Conservation (phyloP, 2,888 invertebrate species). For the Chaitophorus viminalis region DNA sequence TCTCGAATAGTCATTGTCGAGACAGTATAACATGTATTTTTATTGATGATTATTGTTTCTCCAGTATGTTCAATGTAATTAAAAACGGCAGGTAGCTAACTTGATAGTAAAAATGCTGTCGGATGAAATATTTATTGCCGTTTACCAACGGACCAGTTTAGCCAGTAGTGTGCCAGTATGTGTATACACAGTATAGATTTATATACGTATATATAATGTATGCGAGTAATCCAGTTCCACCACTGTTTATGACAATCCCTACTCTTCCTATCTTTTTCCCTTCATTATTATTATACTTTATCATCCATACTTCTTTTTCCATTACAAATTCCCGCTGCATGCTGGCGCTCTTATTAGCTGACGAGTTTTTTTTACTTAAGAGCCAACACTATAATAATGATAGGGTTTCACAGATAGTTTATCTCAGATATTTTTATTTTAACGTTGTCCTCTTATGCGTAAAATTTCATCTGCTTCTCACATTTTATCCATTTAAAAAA, state of each 20-base stretch:
- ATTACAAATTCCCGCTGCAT: slow-evolving; percentile 48
- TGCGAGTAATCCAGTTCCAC: slow-evolving; percentile 53
- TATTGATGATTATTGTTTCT: slow-evolving; percentile 17
- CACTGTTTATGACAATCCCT: slow-evolving; percentile 35
- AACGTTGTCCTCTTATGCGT: not conserved
- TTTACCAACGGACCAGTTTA: slow-evolving; percentile 50
- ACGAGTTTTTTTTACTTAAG: slow-evolving; percentile 27
- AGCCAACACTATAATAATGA: slow-evolving; percentile 26
- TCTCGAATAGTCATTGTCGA: not conserved
- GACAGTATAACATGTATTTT: not conserved
- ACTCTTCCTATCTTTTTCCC: slow-evolving; percentile 34
- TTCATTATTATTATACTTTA: slow-evolving; percentile 1
- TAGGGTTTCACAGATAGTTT: slow-evolving; percentile 46
- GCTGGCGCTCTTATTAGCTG: slow-evolving; percentile 48
- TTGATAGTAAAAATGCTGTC: slow-evolving; percentile 10
- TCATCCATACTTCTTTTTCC: slow-evolving; percentile 25
- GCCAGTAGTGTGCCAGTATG: slow-evolving; percentile 9
- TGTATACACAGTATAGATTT: not conserved
- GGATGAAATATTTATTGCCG: slow-evolving; percentile 49
- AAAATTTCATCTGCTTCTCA: slow-evolving; percentile 33
- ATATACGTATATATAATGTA: not conserved
- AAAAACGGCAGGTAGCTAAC: slow-evolving; percentile 37
- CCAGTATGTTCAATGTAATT: slow-evolving; percentile 28
- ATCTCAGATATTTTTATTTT: slow-evolving; percentile 36
- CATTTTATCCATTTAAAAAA: slow-evolving; percentile 21